phyloP scores from a whole-genome alignment of 1,140 invertebrate genomes.

The Oreohelix idahoensis region DNA sequence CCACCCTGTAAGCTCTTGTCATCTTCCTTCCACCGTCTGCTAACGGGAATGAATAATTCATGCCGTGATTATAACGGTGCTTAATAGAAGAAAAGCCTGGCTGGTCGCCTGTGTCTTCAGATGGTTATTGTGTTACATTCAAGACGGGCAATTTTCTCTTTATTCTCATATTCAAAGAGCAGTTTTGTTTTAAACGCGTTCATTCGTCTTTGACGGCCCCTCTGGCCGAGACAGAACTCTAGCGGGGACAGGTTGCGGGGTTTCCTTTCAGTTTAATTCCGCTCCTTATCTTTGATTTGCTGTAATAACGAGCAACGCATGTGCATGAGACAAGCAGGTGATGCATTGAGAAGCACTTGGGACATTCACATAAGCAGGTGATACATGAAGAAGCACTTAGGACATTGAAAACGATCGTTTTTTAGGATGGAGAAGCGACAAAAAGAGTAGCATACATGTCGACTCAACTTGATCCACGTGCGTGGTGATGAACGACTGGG shows the following conservation, averaged over 20 bases:
- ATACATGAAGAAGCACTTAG: background rate
- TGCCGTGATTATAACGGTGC: constrained; percentile 8
- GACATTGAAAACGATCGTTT: constrained; percentile 22
- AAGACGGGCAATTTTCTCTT: constrained; percentile 24
- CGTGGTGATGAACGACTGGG: background rate
- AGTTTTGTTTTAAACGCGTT: constrained; percentile 29
- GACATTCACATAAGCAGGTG: constrained; percentile 20
- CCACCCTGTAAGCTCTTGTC: background rate
- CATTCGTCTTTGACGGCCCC: constrained; percentile 14
- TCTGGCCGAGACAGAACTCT: background rate
- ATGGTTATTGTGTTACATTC: background rate
- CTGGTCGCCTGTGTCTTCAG: background rate
- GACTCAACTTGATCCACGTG: background rate
- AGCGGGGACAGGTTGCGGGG: constrained; percentile 3
- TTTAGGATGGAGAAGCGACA: background rate
- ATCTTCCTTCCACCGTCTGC: background rate
- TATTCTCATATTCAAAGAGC: constrained; percentile 3
- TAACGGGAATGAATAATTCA: constrained; percentile 19
- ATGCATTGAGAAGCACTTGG: background rate
- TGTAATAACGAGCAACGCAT: constrained; percentile 19
- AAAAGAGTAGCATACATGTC: constrained; percentile 20
- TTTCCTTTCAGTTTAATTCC: background rate
- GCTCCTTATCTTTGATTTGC: constrained; percentile 21
- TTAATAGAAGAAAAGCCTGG: background rate
- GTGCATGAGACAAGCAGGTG: constrained; percentile 1